Evolutionary conservation across 2,113 vertebrate species (phyloP).

Genomic region (human (Homo sapiens)): DNA sequence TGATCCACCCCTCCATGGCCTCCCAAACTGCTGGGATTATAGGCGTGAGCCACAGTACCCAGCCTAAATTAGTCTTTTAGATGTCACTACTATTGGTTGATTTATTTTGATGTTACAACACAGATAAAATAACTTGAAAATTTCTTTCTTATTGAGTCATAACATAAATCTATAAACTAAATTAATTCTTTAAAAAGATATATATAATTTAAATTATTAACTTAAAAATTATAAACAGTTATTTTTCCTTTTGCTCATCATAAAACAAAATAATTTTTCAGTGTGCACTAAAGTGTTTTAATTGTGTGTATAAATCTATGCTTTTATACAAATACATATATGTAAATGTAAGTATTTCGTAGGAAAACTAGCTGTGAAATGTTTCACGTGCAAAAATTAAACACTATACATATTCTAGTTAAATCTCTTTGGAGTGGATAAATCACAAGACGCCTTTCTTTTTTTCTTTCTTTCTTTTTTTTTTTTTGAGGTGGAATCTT

Average conservation of each 20-base stretch:
- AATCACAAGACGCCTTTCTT: conserved; percentile 7
- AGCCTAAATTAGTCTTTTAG: neutral
- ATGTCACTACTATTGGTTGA: neutral
- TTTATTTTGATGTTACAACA: neutral
- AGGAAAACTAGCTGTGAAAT: neutral
- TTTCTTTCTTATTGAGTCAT: neutral
- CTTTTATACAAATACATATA: neutral
- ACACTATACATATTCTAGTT: neutral
- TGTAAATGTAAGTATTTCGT: neutral
- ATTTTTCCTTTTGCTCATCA: conserved; percentile 19
- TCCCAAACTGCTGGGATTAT: too few species aligned
- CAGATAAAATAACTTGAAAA: neutral
- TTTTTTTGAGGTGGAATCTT: too few species aligned
- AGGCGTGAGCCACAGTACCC: too few species aligned
- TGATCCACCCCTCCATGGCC: too few species aligned
- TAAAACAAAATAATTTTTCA: neutral
- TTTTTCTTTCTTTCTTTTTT: too few species aligned
- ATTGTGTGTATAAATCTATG: neutral
- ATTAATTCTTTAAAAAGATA: neutral
- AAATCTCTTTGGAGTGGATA: neutral
- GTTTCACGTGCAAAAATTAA: conserved; percentile 36
- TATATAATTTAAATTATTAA: neutral
- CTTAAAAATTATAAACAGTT: conserved; percentile 15
- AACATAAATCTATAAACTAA: neutral
- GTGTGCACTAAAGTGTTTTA: neutral